A percentile compares a stretch with the other conserved stretches of the same genome.
These are phyloP conservation scores for Macrotrachela quadricornifera DNA, from an alignment of 1,140 invertebrate species.

Conservation along the genomic window DNA sequence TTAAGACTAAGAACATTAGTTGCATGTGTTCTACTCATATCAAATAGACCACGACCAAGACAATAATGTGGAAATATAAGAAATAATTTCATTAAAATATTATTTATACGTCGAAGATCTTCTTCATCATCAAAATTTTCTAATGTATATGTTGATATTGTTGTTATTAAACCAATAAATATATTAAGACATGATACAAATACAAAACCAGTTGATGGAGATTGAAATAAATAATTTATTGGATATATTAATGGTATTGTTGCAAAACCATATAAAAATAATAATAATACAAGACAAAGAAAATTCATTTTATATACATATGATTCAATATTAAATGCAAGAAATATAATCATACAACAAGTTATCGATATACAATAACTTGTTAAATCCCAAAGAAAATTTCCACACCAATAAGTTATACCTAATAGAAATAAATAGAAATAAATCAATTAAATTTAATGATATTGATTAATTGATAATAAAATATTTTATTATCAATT, in stretches of 20 bases:
- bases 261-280: slow-evolving; percentile 39
- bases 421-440: too few relatives aligned
- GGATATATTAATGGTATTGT: slow-evolving; percentile 38
- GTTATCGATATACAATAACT: slow-evolving; percentile 35
- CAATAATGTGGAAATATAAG: slow-evolving; percentile 43
- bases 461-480: too few relatives aligned
- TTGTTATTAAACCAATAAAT: slow-evolving; percentile 39
- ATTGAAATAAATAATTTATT: slow-evolving; percentile 35
- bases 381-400: slow-evolving; percentile 41
- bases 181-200: slow-evolving; percentile 40
- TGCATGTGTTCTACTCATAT: slow-evolving; percentile 17
- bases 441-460: too few relatives aligned
- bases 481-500: too few relatives aligned
- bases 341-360: slow-evolving; percentile 36
- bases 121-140: slow-evolving; percentile 29
- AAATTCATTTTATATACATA: slow-evolving; percentile 36
- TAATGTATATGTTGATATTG: slow-evolving; percentile 39
- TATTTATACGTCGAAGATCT: slow-evolving; percentile 32
- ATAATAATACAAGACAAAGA: slow-evolving; percentile 30
- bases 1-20: neutral
- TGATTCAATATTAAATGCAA: slow-evolving; percentile 36
- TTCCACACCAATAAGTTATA: slow-evolving; percentile 30
- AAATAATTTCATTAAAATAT: slow-evolving; percentile 38
- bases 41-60: slow-evolving; percentile 35
- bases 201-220: slow-evolving; percentile 44